phyloP scores from a whole-genome alignment of 2,113 vertebrate species.

The Siphamia tubifer region DNA sequence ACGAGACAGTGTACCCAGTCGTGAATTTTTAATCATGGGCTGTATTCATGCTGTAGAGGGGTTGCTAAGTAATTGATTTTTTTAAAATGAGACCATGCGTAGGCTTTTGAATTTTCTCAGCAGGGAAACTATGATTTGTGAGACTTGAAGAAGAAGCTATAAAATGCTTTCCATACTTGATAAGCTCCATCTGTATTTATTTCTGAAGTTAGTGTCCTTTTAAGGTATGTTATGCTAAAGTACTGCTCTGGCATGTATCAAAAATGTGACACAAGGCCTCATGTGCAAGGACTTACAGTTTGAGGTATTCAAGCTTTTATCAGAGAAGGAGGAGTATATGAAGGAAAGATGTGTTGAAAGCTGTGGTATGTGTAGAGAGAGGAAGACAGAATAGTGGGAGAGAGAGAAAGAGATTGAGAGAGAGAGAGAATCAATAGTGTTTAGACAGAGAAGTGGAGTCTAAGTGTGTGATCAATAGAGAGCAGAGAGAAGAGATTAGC shows the following conservation, averaged over 20 bases:
- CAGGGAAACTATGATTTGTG: conserved; percentile 41
- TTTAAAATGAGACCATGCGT: conserved; percentile 50
- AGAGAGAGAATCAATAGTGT: conserved; percentile 79
- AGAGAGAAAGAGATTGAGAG: conserved; percentile 62
- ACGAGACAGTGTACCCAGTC: conserved; percentile 34
- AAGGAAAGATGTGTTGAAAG: conserved; percentile 58
- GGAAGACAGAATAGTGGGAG: conserved; percentile 47
- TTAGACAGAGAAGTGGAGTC: conserved; percentile 82
- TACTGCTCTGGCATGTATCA: not conserved
- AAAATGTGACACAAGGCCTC: conserved; percentile 10
- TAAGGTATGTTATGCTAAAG: too few relatives aligned
- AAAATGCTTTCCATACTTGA: conserved; percentile 6
- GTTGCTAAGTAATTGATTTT: conserved; percentile 55
- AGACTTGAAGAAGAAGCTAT: conserved; percentile 36
- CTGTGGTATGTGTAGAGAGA: conserved; percentile 56
- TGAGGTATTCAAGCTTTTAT: conserved; percentile 28
- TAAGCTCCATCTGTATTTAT: not conserved
- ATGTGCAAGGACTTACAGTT: not conserved
- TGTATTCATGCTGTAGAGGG: conserved; percentile 29
- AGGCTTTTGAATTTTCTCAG: conserved; percentile 37
- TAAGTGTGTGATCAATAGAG: conserved; percentile 82
- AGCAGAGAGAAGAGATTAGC: conserved; percentile 81
- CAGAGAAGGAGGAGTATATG: conserved; percentile 10
- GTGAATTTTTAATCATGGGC: conserved; percentile 48
- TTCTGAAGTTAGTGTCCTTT: not conserved